Conservation (phyloP, 2,888 invertebrate genomes). For the Hemaris fuciformis region DNA sequence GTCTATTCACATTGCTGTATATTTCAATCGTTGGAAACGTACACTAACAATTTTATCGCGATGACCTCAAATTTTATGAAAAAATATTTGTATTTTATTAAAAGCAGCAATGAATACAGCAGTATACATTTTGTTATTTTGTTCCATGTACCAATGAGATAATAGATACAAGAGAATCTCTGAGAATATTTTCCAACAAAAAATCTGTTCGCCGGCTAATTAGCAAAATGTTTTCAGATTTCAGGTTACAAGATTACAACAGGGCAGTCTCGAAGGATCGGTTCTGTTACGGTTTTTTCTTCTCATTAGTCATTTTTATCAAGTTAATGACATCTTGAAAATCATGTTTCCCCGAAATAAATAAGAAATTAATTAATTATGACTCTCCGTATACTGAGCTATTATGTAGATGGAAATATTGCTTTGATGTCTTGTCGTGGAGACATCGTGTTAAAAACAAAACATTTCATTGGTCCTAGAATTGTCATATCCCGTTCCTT, state of each 20-base stretch:
- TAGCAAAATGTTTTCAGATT: slow-evolving; percentile 66
- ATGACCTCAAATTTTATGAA: not conserved
- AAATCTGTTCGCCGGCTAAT: slow-evolving; percentile 41
- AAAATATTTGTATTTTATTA: not conserved
- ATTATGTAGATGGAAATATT: slow-evolving; percentile 26
- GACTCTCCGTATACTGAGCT: slow-evolving; percentile 30
- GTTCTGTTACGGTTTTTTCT: slow-evolving; percentile 48
- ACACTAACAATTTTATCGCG: not conserved
- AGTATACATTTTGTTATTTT: not conserved
- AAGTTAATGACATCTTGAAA: slow-evolving; percentile 38
- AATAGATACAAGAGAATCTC: slow-evolving; percentile 3
- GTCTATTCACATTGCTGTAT: not conserved
- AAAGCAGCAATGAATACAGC: not conserved
- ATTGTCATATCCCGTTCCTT: not conserved
- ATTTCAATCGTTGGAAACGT: not conserved
- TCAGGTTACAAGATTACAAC: slow-evolving; percentile 78
- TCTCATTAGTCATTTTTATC: slow-evolving; percentile 52
- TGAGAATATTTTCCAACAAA: slow-evolving; percentile 21
- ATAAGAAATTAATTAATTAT: slow-evolving; percentile 34
- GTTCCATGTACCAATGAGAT: not conserved
- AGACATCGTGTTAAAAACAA: slow-evolving; percentile 14
- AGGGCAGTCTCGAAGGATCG: slow-evolving; percentile 49
- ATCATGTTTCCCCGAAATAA: slow-evolving; percentile 26
- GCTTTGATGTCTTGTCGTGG: slow-evolving; percentile 34
- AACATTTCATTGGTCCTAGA: not conserved